Percentiles rank a stretch among this genome's conserved stretches.
Conservation (phyloP, 2,113 vertebrate genomes). For the Scalopus aquaticus region DNA sequence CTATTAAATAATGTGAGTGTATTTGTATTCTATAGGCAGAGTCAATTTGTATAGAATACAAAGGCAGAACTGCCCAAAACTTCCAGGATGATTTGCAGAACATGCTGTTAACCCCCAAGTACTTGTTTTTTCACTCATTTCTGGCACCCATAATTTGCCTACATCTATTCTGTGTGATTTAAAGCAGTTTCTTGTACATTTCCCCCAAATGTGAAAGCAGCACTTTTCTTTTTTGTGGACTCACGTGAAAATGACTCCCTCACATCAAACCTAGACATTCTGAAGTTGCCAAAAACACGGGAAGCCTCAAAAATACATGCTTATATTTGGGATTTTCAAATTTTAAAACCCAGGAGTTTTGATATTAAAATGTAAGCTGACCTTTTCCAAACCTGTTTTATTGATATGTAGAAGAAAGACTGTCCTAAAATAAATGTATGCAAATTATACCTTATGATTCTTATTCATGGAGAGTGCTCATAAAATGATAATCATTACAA, state of each 20-base stretch:
- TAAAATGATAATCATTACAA: neutral
- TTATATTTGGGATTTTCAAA: constrained; percentile 4
- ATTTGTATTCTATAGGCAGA: too few relatives aligned
- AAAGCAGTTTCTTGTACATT: neutral
- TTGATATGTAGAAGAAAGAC: neutral
- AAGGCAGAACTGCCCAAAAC: neutral
- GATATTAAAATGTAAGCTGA: neutral
- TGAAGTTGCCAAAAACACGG: neutral
- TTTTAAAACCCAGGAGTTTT: neutral
- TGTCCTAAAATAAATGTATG: neutral
- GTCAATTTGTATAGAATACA: too few relatives aligned
- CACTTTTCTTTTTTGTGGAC: neutral
- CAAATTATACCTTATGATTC: neutral
- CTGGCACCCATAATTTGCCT: neutral
- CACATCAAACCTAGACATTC: neutral
- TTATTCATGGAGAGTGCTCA: neutral
- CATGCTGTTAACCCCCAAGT: neutral
- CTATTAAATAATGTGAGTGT: too few relatives aligned
- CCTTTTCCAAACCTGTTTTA: constrained; percentile 8
- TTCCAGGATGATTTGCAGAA: neutral
- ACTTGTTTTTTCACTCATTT: neutral
- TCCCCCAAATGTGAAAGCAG: neutral
- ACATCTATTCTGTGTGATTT: neutral
- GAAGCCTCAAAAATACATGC: neutral
- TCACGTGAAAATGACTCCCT: neutral